Conservation (phyloP, 2,797 vertebrate genomes). For the Poeciliopsis infans region DNA sequence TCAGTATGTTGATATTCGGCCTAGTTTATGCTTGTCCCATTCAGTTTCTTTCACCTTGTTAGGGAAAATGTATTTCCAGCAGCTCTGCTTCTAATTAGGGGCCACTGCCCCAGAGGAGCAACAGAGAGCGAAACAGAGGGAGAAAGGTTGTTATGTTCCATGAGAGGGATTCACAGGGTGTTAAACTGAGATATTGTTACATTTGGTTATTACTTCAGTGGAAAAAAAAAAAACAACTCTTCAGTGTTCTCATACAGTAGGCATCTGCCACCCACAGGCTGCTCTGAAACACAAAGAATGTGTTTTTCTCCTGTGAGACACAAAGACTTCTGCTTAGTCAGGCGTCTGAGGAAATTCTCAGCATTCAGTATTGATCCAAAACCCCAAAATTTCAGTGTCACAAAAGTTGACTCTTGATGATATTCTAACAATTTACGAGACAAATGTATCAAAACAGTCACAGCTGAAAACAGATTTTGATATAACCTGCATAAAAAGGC, state of each 20-base stretch:
- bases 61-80: slow-evolving; percentile 74
- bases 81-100: slow-evolving; percentile 82
- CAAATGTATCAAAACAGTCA: background rate
- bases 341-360: slow-evolving; percentile 26
- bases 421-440: slow-evolving; percentile 10
- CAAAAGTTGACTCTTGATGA: slow-evolving; percentile 21
- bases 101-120: slow-evolving; percentile 69
- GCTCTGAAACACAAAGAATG: slow-evolving; percentile 35
- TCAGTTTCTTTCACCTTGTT: slow-evolving; percentile 79
- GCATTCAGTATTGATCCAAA: slow-evolving; percentile 44
- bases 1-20: slow-evolving; percentile 72
- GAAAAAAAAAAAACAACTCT: slow-evolving; percentile 14
- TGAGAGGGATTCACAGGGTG: slow-evolving; percentile 76
- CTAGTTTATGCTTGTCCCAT: slow-evolving; percentile 75
- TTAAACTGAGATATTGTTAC: slow-evolving; percentile 77
- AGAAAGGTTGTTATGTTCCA: slow-evolving; percentile 77
- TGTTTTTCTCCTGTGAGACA: slow-evolving; percentile 26
- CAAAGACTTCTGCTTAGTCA: slow-evolving; percentile 31
- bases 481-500: background rate
- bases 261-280: slow-evolving; percentile 66
- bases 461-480: background rate
- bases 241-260: slow-evolving; percentile 64
- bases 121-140: slow-evolving; percentile 65
- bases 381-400: slow-evolving; percentile 12
- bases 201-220: slow-evolving; percentile 69